Evolutionary conservation across 2,888 invertebrate genomes (phyloP), one percentile per base, ranked within the genome.

Genomic region (Augochlorella aurata): DNA sequence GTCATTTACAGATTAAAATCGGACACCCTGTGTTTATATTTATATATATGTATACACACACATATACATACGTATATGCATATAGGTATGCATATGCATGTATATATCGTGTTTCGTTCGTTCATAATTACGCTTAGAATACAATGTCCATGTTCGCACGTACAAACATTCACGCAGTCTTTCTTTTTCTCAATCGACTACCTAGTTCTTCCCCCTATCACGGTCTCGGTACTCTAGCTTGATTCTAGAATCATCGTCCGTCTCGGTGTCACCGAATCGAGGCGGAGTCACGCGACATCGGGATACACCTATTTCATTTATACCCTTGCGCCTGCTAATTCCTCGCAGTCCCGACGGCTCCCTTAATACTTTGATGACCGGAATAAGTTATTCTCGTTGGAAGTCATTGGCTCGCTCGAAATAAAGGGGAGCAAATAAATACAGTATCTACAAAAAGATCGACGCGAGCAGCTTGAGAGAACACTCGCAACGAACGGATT

Each of bases 121-220:
- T 83, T 82, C 85, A 84, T 84, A 86, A 83, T 87, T 89, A 87
- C 74, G 73, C 86, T 88, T 85, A 88, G 71, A 86, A 75, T 84
- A 84, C 63, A 75, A 16, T 29, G 24, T 61, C 65, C 77, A 77
- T 68, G 77, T 52, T 68, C 82, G 74, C 70, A 79, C 61, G 45
- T 52, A 54, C 75, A 67, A 49, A 38, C 63, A 49, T 29, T 49
- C 72, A 66, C 68, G 63, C 71, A 63, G 49, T 47, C 14, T 38
- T 66, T 24, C n/a, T 50, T 21, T 47, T 14, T 50, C 66, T 9
- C 69, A 72, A 44, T 14, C 82, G 44, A 29, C n/a, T 38, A 21
- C 44, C 38, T 52, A 63, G 63, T 38, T 68, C 18, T 10, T 38
- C 50, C 12, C n/a, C 14, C 50, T 29, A 24, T 49, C 29, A 18